These are phyloP conservation scores for Xiphophorus hellerii DNA, from an alignment of 2,113 vertebrate genomes.

Conservation along the genomic window DNA sequence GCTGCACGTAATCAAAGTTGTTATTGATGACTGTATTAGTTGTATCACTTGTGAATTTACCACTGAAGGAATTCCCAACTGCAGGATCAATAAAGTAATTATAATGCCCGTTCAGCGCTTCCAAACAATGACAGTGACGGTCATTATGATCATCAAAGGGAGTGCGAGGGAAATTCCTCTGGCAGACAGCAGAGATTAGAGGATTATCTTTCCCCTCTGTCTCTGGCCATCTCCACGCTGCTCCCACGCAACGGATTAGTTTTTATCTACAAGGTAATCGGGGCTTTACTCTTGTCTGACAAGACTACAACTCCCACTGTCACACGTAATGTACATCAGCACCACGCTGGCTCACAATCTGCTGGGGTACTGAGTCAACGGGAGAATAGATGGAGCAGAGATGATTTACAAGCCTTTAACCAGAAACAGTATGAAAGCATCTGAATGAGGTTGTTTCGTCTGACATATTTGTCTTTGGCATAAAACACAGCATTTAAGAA, in stretches of 20 bases:
- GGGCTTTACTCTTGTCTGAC: conserved; percentile 43
- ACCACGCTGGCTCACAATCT: conserved; percentile 7
- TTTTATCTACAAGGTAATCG: conserved; percentile 60
- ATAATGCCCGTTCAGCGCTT: conserved; percentile 24
- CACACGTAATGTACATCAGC: conserved; percentile 5
- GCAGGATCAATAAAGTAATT: conserved; percentile 47
- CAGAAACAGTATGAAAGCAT: conserved; percentile 17
- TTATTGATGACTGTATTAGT: conserved; percentile 1
- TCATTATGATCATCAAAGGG: conserved; percentile 22
- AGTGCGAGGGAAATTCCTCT: conserved; percentile 32
- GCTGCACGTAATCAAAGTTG: neutral
- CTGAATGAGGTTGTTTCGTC: conserved; percentile 13
- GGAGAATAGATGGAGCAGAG: conserved; percentile 18
- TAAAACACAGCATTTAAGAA: neutral
- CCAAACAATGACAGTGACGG: conserved; percentile 16
- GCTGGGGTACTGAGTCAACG: conserved; percentile 15
- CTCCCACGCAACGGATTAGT: conserved; percentile 46
- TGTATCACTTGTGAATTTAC: neutral
- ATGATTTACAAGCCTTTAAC: neutral
- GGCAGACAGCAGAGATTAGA: conserved; percentile 49
- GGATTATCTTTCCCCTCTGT: conserved; percentile 44
- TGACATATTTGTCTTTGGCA: conserved; percentile 1
- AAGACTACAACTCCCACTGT: conserved; percentile 57
- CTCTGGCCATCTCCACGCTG: conserved; percentile 35
- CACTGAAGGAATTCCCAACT: conserved; percentile 19